Evolutionary conservation across 2,113 vertebrate genomes (phyloP), one percentile per base, ranked within the genome.

Genomic region (Atractosteus spatula): DNA sequence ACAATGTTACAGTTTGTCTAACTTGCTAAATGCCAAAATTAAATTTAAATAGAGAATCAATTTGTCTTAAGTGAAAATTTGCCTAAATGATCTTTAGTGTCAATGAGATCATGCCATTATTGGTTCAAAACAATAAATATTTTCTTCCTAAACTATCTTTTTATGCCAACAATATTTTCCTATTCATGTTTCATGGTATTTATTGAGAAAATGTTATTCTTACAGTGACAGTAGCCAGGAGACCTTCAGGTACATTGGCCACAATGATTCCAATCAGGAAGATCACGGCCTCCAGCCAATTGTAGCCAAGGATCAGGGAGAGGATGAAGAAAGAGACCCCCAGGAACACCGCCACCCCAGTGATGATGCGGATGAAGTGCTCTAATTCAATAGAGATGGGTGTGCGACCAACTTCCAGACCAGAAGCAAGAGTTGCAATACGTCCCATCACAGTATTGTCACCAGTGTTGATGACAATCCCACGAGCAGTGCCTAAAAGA

Each of bases 241-340:
- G 89, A 71, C 95, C 93, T 78, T 95, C 94, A 0, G 96, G 96
- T 62, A 98, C 97, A 0, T 97, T 94, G 83, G 96, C 96, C 0
- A 98, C 96, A 0, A 98, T 97, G 88, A 98, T 98, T 78, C 96
- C 96, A 3, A 98, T 98, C 72, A 98, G 96, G 84, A 98, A 98
- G 87, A 98, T 96, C 84, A 97, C 94, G 0, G 94, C 95, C 78
- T 94, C 95, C 75, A 98, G 90, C 96, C 95, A 97, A 7, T 89
- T 93, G 64, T 97, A 98, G 44, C 97, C 96, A 0, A 98, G 93
- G 83, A 96, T 96, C 76, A 97, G 93, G 0, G 96, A 96, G 3
- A 98, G 93, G 74, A 98, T 77, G 56, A 97, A 98, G 89, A 98
- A 98, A 56, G 93, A 87, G 41, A 97, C 14, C 0, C 97, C 97